A percentile compares a stretch with the other conserved stretches of the same genome.
Evolutionary conservation across 1,140 invertebrate genomes (phyloP).

Genomic region (Drosophila lacteicornis): DNA sequence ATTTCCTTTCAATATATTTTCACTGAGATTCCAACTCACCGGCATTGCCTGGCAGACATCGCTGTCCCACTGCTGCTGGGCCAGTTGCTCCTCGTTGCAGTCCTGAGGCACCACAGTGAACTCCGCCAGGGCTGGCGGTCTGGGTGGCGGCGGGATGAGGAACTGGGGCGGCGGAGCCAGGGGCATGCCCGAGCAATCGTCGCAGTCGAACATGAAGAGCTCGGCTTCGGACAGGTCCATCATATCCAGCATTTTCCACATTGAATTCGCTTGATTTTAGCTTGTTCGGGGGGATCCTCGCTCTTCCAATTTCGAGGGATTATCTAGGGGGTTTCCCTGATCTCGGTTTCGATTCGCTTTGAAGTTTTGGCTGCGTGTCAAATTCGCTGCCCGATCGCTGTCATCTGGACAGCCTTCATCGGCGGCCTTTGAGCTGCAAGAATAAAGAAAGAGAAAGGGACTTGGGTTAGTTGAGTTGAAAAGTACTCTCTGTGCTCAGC

Average conservation of each 20-base stretch:
- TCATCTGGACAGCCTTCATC: conserved; percentile 72
- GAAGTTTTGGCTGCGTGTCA: conserved; percentile 62
- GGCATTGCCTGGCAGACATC: conserved; percentile 85
- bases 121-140: conserved; percentile 86
- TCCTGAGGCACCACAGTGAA: conserved; percentile 71
- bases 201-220: conserved; percentile 80
- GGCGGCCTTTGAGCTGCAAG: conserved; percentile 66
- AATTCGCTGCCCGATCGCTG: conserved; percentile 71
- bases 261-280: conserved; percentile 46
- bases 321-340: conserved; percentile 12
- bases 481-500: conserved; percentile 28
- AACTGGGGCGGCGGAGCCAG: conserved; percentile 87
- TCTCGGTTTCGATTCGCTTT: conserved; percentile 27
- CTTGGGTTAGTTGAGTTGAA: conserved; percentile 46
- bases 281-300: conserved; percentile 10
- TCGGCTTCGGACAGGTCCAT: conserved; percentile 67
- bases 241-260: conserved; percentile 82
- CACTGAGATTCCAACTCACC: conserved; percentile 82
- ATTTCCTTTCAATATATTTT: neutral
- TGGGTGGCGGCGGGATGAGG: conserved; percentile 86
- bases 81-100: conserved; percentile 77
- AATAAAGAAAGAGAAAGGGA: conserved; percentile 11
- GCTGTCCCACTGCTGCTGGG: conserved; percentile 80
- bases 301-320: conserved; percentile 13
- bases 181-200: conserved; percentile 87